Evolutionary conservation across 1,140 invertebrate species (phyloP), one percentile per base, ranked within the genome.

Genomic region (Drosophila kanapiae): DNA sequence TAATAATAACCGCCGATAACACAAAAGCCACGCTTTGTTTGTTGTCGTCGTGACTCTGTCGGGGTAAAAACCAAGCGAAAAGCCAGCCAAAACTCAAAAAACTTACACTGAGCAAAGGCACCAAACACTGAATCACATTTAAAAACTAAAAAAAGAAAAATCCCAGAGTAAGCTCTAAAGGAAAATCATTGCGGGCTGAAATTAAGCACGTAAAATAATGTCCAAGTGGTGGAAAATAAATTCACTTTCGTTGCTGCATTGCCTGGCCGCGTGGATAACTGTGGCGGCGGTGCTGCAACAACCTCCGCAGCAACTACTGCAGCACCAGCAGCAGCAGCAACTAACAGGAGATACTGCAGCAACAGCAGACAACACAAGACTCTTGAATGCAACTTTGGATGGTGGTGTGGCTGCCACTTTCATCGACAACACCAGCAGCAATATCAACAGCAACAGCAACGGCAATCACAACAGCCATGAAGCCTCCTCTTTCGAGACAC

Each of bases 171-270:
- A 31, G 53, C 61, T 40, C 37, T 47, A 61, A 54, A 51, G 11
- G 53, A 68, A 82, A 84, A 84, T 68, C 70, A 59, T 49, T 49
- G 67, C 37, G 37, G 51, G 57, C 74, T 64, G 64, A 74, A 49
- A 53, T 53, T 54, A 35, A 54, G 16, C 51, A 37, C 11, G 16
- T 51, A 60, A 91, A 91, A 90, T 91, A 91, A 90, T 91, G 86
- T 75, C 57, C 76, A 91, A 85, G 60, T 61, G 48, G 68, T 69
- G 70, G 51, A 76, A 79, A 68, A 87, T 79, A 76, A 90, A 90
- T 86, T 90, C 78, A 86, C 79, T 90, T 75, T 85, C 82, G 72
- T 91, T 91, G 78, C 65, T 81, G 82, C 70, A 69, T 23, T 67
- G 74, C 57, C 54, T 78, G 64, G 60, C 58, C 37, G 56, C 75